A percentile compares a stretch with the other conserved stretches of the same genome.
phyloP scores from a whole-genome alignment of 2,797 vertebrate species.

The Hydrocynus forskahlii region DNA sequence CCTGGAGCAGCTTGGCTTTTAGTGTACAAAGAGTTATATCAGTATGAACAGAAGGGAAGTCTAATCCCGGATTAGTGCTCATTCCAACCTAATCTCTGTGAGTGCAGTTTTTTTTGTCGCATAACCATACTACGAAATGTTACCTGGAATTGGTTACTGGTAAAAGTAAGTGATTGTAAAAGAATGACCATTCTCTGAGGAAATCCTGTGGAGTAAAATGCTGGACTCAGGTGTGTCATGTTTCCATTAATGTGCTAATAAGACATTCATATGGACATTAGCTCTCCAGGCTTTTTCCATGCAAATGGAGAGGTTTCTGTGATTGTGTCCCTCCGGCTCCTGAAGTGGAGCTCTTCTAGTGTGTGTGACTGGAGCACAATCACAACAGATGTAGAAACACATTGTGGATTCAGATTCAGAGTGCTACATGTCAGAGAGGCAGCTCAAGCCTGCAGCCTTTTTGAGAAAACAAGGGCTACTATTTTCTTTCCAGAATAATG shows the following conservation, averaged over 20 bases:
- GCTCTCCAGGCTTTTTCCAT: not conserved
- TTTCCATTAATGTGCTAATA: constrained; percentile 31
- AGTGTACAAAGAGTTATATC: not conserved
- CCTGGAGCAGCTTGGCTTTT: not conserved
- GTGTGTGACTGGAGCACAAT: not conserved
- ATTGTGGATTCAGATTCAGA: not conserved
- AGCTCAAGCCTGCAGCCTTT: not conserved
- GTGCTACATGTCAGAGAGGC: not conserved
- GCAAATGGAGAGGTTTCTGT: not conserved
- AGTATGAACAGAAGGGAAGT: not conserved
- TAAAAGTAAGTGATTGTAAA: not conserved
- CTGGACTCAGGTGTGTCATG: not conserved
- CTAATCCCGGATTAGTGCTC: constrained; percentile 8
- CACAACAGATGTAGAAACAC: not conserved
- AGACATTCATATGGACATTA: constrained; percentile 27
- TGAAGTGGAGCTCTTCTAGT: not conserved
- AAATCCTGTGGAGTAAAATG: not conserved
- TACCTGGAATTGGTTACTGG: not conserved
- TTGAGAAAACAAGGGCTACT: not conserved
- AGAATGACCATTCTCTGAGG: not conserved
- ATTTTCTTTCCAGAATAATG: not conserved
- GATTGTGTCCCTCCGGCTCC: not conserved
- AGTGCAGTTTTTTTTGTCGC: not conserved
- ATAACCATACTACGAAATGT: not conserved
- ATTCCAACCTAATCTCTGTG: not conserved